Evolutionary conservation across 1,140 invertebrate genomes (phyloP).

Genomic region (Macrosteles quadrilineatus): DNA sequence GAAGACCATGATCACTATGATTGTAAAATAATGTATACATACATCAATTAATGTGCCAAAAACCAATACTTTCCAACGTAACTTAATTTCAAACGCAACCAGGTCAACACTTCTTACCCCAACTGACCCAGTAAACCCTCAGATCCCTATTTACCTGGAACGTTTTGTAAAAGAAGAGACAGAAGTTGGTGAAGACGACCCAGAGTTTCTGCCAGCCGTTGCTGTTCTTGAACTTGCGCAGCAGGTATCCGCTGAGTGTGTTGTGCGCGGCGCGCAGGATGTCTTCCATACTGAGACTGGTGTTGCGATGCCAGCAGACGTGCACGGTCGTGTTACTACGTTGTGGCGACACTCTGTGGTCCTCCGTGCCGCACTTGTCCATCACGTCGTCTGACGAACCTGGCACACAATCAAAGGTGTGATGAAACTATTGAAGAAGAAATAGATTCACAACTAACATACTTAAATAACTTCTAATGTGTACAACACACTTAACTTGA

Average conservation of each 20-base stretch:
- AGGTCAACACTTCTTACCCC: too few species aligned
- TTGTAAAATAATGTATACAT: too few species aligned
- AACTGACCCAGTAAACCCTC: too few species aligned
- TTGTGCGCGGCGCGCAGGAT: slow-evolving; percentile 81
- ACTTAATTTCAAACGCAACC: too few species aligned
- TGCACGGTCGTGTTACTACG: slow-evolving; percentile 91
- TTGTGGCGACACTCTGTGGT: slow-evolving; percentile 58
- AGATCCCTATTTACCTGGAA: slow-evolving; percentile 77
- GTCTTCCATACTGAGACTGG: slow-evolving; percentile 80
- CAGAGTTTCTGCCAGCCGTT: slow-evolving; percentile 98
- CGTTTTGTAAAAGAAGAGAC: slow-evolving; percentile 97
- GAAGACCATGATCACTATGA: too few species aligned
- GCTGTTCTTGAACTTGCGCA: slow-evolving; percentile 96
- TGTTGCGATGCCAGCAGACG: slow-evolving; percentile 96
- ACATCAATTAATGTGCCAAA: too few species aligned
- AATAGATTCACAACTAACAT: too few species aligned
- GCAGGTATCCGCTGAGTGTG: slow-evolving; percentile 92
- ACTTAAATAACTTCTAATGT: too few species aligned
- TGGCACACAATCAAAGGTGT: too few species aligned
- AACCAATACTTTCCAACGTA: too few species aligned
- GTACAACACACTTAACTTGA: too few species aligned
- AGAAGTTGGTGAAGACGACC: slow-evolving; percentile 97
- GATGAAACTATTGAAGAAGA: too few species aligned
- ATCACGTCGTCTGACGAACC: slow-evolving; percentile 74
- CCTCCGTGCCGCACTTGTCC: slow-evolving; percentile 59